Evolutionary conservation across 2,797 vertebrate species (phyloP), one percentile per base, ranked within the genome.

Genomic region (Chelon labrosus): DNA sequence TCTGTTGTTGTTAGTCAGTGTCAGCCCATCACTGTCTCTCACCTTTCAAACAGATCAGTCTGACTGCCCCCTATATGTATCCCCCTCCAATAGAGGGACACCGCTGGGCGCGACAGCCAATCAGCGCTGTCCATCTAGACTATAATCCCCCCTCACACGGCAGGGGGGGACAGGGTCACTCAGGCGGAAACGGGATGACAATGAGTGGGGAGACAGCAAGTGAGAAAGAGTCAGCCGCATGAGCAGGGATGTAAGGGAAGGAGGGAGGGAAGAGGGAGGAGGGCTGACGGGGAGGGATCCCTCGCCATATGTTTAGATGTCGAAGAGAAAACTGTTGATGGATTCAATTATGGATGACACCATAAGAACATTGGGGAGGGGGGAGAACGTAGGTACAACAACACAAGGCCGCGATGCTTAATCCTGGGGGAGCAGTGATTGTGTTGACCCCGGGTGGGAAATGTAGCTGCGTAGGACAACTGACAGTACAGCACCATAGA

Each of bases 281-380:
- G 42, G 42, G 61, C 4, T 35, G 19, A 50, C 22, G 0, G 54
- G 61, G 41, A 0, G 59, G 47, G 72, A 58, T 76, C 63, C 69
- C 38, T 65, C 62, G 69, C 90, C 94, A 95, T 94, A 94, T 95
- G 94, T 88, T 91, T 79, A 80, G 70, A 93, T 84, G 89, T 86
- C 53, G 49, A 74, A 84, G 82, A 73, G 89, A 91, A 87, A 89
- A 89, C 85, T 90, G 80, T 89, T 91, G 88, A 88, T 89, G 80
- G 82, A 73, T 91, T 93, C 77, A 91, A 94, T 93, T 93, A 93
- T 91, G 79, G 73, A 88, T 85, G 85, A 87, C 77, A 89, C 82
- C 85, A 90, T 86, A 79, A 84, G 82, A 88, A 81, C 82, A 88
- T 10, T 65, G 16, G 70, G 60, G 66, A 75, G 62, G 52, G 25